Conservation (phyloP, 1,140 invertebrate species). For the Drosophila paulistorum region DNA sequence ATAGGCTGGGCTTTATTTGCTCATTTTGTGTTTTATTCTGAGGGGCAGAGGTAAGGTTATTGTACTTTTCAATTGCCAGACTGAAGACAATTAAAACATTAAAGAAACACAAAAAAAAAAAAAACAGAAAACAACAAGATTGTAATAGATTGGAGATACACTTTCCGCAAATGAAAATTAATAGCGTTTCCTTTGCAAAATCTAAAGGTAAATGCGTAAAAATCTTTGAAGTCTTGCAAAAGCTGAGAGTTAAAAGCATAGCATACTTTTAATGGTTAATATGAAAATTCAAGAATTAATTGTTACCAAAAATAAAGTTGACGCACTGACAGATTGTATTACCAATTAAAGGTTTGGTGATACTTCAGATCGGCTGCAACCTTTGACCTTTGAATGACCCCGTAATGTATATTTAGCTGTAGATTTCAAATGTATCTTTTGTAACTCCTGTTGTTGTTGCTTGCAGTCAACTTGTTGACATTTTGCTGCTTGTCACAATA, state of each 20-base stretch:
- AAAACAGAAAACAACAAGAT: background rate
- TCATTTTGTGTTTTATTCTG: background rate
- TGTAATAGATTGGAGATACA: background rate
- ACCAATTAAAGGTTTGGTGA: background rate
- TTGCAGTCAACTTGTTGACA: slow-evolving; percentile 54
- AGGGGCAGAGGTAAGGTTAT: background rate
- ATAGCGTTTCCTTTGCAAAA: background rate
- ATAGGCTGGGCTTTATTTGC: slow-evolving; percentile 1
- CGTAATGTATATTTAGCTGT: slow-evolving; percentile 37
- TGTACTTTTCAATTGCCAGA: slow-evolving; percentile 1
- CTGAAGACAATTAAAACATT: background rate
- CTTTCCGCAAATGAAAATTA: background rate
- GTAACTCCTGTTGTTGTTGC: slow-evolving; percentile 6
- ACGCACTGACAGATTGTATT: background rate
- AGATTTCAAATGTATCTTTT: slow-evolving; percentile 11
- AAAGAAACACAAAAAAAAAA: background rate
- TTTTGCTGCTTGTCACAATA: slow-evolving; percentile 53
- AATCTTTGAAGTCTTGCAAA: too few relatives aligned
- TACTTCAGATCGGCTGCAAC: background rate
- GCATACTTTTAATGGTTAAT: background rate
- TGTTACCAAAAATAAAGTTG: background rate
- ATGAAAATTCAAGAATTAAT: background rate
- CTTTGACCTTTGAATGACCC: slow-evolving; percentile 20
- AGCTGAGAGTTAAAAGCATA: background rate
- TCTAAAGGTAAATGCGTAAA: too few relatives aligned